Base-by-base conservation (phyloP, 2,113 vertebrate species). In the Oncorhynchus gorbuscha region DNA sequence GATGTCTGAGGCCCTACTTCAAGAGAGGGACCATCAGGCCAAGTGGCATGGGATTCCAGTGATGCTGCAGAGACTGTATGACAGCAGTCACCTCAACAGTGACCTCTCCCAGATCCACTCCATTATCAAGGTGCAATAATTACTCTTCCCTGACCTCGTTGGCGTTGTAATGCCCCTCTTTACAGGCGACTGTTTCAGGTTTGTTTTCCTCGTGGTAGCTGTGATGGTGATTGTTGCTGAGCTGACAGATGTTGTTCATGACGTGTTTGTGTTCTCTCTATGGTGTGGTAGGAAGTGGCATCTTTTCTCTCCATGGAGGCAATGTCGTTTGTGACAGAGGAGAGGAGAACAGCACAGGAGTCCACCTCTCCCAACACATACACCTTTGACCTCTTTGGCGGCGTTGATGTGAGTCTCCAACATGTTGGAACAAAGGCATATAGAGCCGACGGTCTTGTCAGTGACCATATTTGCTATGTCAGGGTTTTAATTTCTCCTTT, bases 291-390 rank as follows among this genome's bases (percentile, higher is more conserved):
- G 96, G 96, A 97, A 79, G 93, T 97, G 84, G 95, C 95, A 77
- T 94, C 95, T 3, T 92, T 96, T 13, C 94, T 97, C n/a, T 96
- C 95, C 0, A 94, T 95, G 95, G 96, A 97, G 90, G 95, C 95
- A 51, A 95, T 97, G 94, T 93, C 93, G n/a, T 96, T 95, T 91
- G 95, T 96, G 35, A 95, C 95, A 58, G 96, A 96, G 86, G 95
- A 97, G 64, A 73, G 95, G 90, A 90, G 95, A 89, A 87, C 93
- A 80, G 93, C 93, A 71, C 95, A 94, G 84, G 95, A 96, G 86
- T 93, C 92, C 76, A 93, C 93, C 68, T 97, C 93, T 49, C 95
- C 95, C 66, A 97, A 96, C 79, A 96, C 96, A 0, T 95, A 97
- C 83, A 95, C 95, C 0, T 97, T 97, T 89, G 95, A 96, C 72